Evolutionary conservation across 2,113 vertebrate genomes (phyloP), one percentile per base, ranked within the genome.

Genomic region (Lathamus discolor): DNA sequence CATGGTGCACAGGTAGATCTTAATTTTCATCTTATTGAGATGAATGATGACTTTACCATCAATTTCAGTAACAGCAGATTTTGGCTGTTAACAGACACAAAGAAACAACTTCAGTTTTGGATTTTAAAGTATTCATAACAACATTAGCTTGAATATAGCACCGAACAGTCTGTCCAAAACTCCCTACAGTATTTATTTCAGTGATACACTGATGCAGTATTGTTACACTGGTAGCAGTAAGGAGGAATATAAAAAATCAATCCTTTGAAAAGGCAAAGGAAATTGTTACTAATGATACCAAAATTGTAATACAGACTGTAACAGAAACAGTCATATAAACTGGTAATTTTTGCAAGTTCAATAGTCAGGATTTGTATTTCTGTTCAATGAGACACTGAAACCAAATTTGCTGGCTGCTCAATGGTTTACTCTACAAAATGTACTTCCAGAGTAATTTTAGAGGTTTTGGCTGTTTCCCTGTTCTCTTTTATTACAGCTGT

Each of bases 401-500:
- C 52, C 70, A 84, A 72, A 75, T 82, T 52, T 92, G 70, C 57
- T 75, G 89, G 44, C 89, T 75, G 57, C 70, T 72, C 61, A 93
- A 68, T 74, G 59, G 62, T 81, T 84, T 67, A 49, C 59, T 66
- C 52, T 54, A 57, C 55, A 75, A 86, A 90, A 72, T 1, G 2
- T 33, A 84, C 68, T 83, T 51, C 55, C 9, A 18, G 75, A 91
- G 81, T 62, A 75, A 94, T 73, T 94, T 83, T 85, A 92, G 92
- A 95, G 46, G 93, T 77, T 61, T 84, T 94, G 93, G 96, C 90
- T 97, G 87, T 93, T 95, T 92, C 68, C 61, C 54, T 78, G 4
- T 31, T 77, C 57, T 86, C 61, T 88, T 93, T 90, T 75, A 86
- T 91, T 89, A 86, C 73, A 84, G 89, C 66, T 93, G 88, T 96